A percentile compares a stretch with the other conserved stretches of the same genome.
Conservation (phyloP, 2,113 vertebrate genomes). For the Pholis gunnellus region DNA sequence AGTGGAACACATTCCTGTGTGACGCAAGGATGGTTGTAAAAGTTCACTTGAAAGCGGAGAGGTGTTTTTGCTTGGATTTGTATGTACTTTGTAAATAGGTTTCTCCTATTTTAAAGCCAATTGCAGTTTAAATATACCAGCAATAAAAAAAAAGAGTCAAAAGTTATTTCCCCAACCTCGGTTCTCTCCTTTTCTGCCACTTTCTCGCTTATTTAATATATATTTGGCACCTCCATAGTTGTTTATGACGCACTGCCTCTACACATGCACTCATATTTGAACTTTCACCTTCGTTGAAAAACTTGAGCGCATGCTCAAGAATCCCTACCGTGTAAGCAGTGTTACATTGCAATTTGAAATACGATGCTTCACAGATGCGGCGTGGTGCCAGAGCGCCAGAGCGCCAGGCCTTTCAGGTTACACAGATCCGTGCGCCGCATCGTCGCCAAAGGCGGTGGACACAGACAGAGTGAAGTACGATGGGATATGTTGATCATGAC, state of each 20-base stretch:
- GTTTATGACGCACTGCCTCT: not conserved
- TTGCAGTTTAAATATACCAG: too few relatives aligned
- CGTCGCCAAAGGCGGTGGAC: not conserved
- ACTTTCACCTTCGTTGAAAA: slow-evolving; percentile 49
- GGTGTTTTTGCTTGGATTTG: slow-evolving; percentile 1
- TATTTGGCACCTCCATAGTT: not conserved
- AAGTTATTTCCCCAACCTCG: too few relatives aligned
- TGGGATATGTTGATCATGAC: not conserved
- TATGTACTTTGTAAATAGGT: slow-evolving; percentile 9
- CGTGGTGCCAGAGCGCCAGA: slow-evolving; percentile 33
- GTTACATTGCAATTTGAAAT: slow-evolving; percentile 66
- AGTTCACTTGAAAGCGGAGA: slow-evolving; percentile 32
- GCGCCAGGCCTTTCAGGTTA: slow-evolving; percentile 48
- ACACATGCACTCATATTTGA: slow-evolving; percentile 25
- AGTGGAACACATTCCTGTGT: slow-evolving; percentile 51
- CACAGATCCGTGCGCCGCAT: slow-evolving; percentile 29
- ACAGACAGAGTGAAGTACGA: slow-evolving; percentile 6
- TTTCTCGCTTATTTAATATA: not conserved
- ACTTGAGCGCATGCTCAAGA: slow-evolving; percentile 41
- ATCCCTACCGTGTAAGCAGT: slow-evolving; percentile 55
- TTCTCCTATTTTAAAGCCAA: too few relatives aligned
- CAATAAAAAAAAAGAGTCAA: too few relatives aligned
- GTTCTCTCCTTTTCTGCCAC: too few relatives aligned
- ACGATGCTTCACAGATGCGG: slow-evolving; percentile 45
- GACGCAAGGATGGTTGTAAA: slow-evolving; percentile 36